Conservation (phyloP, 2,888 invertebrate genomes). For the Rhagium mordax region DNA sequence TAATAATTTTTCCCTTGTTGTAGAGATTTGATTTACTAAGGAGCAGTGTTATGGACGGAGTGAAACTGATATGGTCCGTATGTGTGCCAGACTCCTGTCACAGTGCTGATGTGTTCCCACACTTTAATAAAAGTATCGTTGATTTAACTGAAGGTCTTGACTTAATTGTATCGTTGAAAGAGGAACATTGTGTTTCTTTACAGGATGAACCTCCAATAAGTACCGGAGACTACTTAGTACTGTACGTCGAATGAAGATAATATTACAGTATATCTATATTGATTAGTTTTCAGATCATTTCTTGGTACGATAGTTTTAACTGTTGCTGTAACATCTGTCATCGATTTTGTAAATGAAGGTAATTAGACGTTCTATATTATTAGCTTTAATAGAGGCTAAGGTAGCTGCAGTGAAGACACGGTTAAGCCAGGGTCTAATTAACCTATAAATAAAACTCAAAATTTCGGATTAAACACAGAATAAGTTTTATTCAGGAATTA, state of each 20-base stretch:
- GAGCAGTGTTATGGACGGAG: slow-evolving; percentile 53
- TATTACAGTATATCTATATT: background rate
- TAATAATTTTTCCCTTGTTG: too few species aligned
- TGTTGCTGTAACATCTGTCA: background rate
- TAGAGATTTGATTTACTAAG: slow-evolving; percentile 58
- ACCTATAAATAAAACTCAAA: too few species aligned
- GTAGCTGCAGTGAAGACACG: too few species aligned
- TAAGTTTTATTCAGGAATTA: too few species aligned
- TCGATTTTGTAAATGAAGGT: background rate
- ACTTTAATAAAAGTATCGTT: slow-evolving; percentile 60
- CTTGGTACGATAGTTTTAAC: background rate
- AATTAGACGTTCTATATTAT: too few species aligned
- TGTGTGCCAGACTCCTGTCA: slow-evolving; percentile 69
- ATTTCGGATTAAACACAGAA: too few species aligned
- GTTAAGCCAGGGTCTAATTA: too few species aligned
- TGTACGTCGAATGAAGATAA: slow-evolving; percentile 44
- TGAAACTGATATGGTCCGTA: slow-evolving; percentile 64
- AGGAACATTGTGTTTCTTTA: slow-evolving; percentile 59
- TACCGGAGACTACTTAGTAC: slow-evolving; percentile 43
- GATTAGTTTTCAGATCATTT: slow-evolving; percentile 1
- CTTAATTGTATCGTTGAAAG: slow-evolving; percentile 55
- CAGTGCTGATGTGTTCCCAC: slow-evolving; percentile 60
- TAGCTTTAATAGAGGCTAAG: too few species aligned
- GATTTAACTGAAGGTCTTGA: slow-evolving; percentile 61
- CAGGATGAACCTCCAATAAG: slow-evolving; percentile 53